A percentile compares a stretch with the other conserved stretches of the same genome.
phyloP scores from a whole-genome alignment of 1,140 invertebrate species.

The Bombus turneri region DNA sequence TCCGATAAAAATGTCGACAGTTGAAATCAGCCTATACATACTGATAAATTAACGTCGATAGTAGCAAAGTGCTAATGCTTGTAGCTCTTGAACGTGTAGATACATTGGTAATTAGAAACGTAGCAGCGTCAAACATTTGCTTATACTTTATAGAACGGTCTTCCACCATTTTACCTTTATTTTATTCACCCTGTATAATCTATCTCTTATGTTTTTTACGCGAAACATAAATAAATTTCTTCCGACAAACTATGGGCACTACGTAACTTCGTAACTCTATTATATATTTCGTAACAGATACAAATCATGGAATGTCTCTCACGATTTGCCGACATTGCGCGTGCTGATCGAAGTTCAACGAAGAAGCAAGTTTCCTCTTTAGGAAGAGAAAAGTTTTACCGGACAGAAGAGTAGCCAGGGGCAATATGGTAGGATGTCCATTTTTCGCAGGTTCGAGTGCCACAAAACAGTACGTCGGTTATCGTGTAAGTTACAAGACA shows the following conservation, averaged over 20 bases:
- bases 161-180: neutral
- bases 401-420: constrained; percentile 35
- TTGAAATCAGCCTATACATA: neutral
- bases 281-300: neutral
- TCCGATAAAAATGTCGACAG: neutral
- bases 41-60: neutral
- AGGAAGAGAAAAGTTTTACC: constrained; percentile 20
- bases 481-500: constrained; percentile 39
- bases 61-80: neutral
- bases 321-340: neutral
- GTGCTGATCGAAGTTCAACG: constrained; percentile 32
- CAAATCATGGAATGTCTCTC: neutral
- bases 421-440: constrained; percentile 47
- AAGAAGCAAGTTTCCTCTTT: neutral
- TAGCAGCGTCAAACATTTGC: neutral
- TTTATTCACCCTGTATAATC: neutral
- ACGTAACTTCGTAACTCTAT: neutral
- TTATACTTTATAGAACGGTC: neutral
- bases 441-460: constrained; percentile 36
- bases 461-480: constrained; percentile 30
- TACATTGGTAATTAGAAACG: neutral
- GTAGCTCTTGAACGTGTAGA: neutral
- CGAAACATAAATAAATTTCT: neutral
- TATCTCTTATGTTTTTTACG: too few species aligned
- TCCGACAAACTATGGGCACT: neutral